Evolutionary conservation across 2,113 vertebrate genomes (phyloP), one percentile per base, ranked within the genome.

Genomic region (Antidorcas marsupialis): DNA sequence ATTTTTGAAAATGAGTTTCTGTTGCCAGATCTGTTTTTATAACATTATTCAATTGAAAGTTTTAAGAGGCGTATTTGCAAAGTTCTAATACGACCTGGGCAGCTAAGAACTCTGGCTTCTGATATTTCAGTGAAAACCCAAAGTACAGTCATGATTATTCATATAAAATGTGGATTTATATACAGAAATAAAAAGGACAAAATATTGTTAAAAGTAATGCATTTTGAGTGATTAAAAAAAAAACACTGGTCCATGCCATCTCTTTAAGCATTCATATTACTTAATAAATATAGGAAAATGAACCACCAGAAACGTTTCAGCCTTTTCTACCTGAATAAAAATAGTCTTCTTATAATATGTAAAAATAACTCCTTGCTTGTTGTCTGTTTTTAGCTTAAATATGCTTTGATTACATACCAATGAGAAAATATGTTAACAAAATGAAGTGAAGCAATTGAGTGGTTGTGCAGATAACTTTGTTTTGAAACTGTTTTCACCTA

Each of bases 261-360:
- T 45, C 89, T 47, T 92, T 88, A 96, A 64, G 83, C 5, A 89
- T 50, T 96, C 92, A 96, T 76, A 93, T 43, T 96, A 39, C 86
- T 97, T 96, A 71, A 84, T 62, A 95, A 95, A 98, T 98, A 33
- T 6, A 98, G 64, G 19, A 84, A 98, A 98, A 98, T 30, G 95
- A 10, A n/a, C 92, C 92, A 91, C 81, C 59, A 91, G 79, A 97
- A 76, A 82, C 43, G 93, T 95, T 85, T 97, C 97, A 57, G n/a
- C 71, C 62, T 71, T 97, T 98, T 94, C 96, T 89, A 79, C 13
- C 74, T 97, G 87, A 97, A 79, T 93, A 98, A 86, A 45, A 97
- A 50, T 33, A 45, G 98, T 89, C 10, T 90, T 55, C 89, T 1
- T 10, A 23, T 95, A 25, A 30, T 52, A 21, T 52, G 2, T 28